Percentiles rank a stretch among this genome's conserved stretches.
phyloP scores from a whole-genome alignment of 1,140 invertebrate species.

The Megathymus violae region DNA sequence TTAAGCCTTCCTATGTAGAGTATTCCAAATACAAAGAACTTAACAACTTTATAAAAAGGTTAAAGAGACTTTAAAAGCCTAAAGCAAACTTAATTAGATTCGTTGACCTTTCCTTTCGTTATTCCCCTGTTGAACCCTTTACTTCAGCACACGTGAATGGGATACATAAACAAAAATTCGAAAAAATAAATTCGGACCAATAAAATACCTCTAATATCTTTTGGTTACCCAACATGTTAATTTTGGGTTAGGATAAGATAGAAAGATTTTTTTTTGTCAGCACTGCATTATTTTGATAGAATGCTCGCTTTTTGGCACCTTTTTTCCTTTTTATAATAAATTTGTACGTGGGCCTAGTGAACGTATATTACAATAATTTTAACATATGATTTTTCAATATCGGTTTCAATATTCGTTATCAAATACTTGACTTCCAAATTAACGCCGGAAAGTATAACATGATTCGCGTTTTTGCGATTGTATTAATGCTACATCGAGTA shows the following conservation, averaged over 20 bases:
- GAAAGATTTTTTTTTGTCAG: background rate
- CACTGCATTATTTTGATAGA: conserved; percentile 11
- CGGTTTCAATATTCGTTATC: too few relatives aligned
- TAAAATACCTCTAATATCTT: conserved; percentile 11
- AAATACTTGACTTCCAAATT: too few relatives aligned
- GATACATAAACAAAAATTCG: conserved; percentile 46
- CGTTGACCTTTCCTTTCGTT: conserved; percentile 49
- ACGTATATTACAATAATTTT: too few relatives aligned
- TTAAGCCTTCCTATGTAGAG: too few relatives aligned
- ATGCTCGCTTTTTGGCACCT: too few relatives aligned
- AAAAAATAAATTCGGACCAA: conserved; percentile 35
- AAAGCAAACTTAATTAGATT: conserved; percentile 58
- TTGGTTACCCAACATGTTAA: conserved; percentile 12
- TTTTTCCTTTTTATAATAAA: too few relatives aligned
- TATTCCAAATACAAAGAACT: too few relatives aligned
- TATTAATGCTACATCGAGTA: too few relatives aligned
- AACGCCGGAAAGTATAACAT: too few relatives aligned
- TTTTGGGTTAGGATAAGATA: background rate
- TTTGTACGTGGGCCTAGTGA: too few relatives aligned
- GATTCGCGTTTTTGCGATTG: too few relatives aligned
- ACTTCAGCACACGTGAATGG: conserved; percentile 50
- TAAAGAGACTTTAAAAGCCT: conserved; percentile 41
- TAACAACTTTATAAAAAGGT: conserved; percentile 6
- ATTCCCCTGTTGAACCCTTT: conserved; percentile 45
- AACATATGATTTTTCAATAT: too few relatives aligned